Conservation (phyloP, 92 coral and sea anemone genomes). For the Pocillopora meandrina region DNA sequence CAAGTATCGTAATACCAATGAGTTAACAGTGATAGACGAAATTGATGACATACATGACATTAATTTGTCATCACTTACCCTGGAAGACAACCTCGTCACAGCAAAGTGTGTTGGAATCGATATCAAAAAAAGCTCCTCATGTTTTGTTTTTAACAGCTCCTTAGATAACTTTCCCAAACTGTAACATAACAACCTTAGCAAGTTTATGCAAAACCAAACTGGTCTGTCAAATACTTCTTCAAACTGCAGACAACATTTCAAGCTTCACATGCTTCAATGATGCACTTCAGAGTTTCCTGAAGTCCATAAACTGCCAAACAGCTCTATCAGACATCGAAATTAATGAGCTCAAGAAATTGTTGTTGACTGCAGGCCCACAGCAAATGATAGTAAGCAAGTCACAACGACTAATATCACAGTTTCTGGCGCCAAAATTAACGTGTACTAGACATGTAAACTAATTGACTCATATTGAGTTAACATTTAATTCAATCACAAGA, state of each 20-base stretch:
- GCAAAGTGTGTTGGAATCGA: conserved; percentile 31
- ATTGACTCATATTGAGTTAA: neutral
- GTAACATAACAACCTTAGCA: conserved; percentile 3
- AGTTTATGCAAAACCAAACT: conserved; percentile 21
- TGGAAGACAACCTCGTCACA: conserved; percentile 36
- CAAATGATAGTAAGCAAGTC: neutral
- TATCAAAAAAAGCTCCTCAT: conserved; percentile 26
- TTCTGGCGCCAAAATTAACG: neutral
- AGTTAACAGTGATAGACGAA: conserved; percentile 50
- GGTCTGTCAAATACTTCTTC: neutral
- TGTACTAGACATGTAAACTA: neutral
- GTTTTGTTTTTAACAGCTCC: conserved; percentile 29
- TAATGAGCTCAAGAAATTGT: conserved; percentile 35
- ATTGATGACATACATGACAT: conserved; percentile 38
- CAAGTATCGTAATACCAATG: conserved; percentile 54
- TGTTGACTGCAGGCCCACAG: conserved; percentile 56
- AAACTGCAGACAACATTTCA: conserved; percentile 6
- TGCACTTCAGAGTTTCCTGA: too few relatives aligned
- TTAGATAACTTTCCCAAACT: conserved; percentile 17
- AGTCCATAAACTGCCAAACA: conserved; percentile 6
- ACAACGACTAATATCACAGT: neutral
- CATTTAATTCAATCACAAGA: too few relatives aligned
- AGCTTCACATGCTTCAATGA: neutral
- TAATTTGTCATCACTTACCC: conserved; percentile 32
- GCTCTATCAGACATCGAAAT: conserved; percentile 13